Evolutionary conservation across 1,140 invertebrate species (phyloP), one percentile per base, ranked within the genome.

Genomic region (Cydia splendana): DNA sequence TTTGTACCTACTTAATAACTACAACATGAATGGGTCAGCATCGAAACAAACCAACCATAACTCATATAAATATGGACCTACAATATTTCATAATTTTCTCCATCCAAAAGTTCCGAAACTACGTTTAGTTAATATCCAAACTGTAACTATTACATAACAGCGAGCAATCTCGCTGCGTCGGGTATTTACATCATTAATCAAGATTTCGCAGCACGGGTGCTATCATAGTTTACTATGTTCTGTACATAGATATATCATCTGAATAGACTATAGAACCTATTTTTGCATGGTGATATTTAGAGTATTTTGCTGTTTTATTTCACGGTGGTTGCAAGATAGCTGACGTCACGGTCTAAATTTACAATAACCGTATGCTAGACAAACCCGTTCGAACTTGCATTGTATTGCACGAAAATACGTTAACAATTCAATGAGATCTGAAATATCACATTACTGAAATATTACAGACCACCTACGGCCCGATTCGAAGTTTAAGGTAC

Each of bases 181-280:
- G 34, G 38, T 71, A 71, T 71, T 45, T 71, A 42, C 67, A 71
- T 71, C 67, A 71, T 71, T 71, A 71, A 71, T 71, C 67, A 71
- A 71, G 34, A 71, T 45, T 42, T 71, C 67, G 67, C 34, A 18
- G 38, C 67, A 71, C 67, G 65, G 30, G 65, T 71, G 18, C 34
- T 71, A 71, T 71, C 67, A 71, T 71, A 71, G 67, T 71, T 71
- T 71, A n/a, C 30, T 71, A 38, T 42, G 34, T 42, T 34, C 65
- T 67, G 20, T 10, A 24, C 20, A 62, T 24, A 24, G 57, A 62
- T 24, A 24, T 18, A 18, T 7, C 10, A 62, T 24, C 57, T 24
- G 7, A 10, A 10, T 62, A 62, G 20, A 62, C 57, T 24, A 62
- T n/a, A n/a, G 9, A 62, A 62, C 9, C 20, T 9, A 20, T 20